These are phyloP conservation scores for Gadopsis bispinosus DNA, from an alignment of 2,797 vertebrate species.

Conservation along the genomic window DNA sequence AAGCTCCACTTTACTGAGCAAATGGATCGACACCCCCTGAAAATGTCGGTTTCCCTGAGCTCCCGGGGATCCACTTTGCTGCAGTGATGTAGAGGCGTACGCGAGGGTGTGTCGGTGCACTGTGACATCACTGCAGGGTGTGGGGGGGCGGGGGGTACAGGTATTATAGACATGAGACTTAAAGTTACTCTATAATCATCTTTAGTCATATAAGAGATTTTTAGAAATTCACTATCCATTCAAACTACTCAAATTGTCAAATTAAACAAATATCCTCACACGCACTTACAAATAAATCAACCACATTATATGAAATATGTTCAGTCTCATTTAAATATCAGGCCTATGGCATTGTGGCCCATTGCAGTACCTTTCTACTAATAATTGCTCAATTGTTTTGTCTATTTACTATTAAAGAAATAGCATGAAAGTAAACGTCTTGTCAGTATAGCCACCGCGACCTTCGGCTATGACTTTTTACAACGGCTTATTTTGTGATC, in stretches of 20 bases:
- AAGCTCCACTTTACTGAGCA: no score
- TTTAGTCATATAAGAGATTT: neutral
- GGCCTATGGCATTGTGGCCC: no score
- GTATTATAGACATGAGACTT: neutral
- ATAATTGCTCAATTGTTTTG: neutral
- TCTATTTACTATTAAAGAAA: neutral
- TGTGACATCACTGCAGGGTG: neutral
- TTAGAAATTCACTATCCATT: neutral
- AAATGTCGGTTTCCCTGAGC: no score
- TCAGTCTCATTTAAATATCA: neutral
- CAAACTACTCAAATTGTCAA: neutral
- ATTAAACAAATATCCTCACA: neutral
- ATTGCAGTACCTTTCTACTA: neutral
- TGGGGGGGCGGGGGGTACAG: neutral
- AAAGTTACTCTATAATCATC: neutral
- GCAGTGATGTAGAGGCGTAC: neutral
- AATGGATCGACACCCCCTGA: no score
- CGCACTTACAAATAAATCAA: no score
- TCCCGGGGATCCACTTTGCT: neutral
- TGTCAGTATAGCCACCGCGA: neutral
- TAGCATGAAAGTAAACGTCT: neutral
- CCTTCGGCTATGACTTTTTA: neutral
- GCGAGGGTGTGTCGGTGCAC: neutral
- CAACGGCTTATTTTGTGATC: neutral
- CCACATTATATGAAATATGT: neutral